Conservation (phyloP, 2,113 vertebrate species). For the Ceyx cyanopectus region DNA sequence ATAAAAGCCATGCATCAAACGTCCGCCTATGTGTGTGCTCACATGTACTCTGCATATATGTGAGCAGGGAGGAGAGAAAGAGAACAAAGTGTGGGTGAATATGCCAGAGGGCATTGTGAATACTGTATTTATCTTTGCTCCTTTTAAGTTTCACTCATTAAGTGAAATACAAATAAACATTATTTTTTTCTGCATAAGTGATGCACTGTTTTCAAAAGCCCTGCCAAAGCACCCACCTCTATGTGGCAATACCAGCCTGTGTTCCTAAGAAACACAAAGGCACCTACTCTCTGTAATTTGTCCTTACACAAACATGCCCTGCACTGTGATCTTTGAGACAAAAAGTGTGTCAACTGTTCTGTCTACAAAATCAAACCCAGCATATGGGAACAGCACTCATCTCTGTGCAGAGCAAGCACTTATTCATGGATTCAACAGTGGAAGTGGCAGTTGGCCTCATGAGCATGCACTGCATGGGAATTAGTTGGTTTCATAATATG, state of each 20-base stretch:
- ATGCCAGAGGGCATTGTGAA: slow-evolving; percentile 15
- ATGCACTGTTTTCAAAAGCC: background rate
- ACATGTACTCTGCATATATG: slow-evolving; percentile 63
- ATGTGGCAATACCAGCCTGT: background rate
- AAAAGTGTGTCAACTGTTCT: slow-evolving; percentile 66
- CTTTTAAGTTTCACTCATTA: slow-evolving; percentile 9
- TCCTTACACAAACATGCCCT: slow-evolving; percentile 54
- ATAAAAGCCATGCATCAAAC: slow-evolving; percentile 99
- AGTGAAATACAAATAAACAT: slow-evolving; percentile 30
- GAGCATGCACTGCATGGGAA: slow-evolving; percentile 73
- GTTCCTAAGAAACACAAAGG: slow-evolving; percentile 16
- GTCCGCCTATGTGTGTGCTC: slow-evolving; percentile 78
- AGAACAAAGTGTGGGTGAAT: slow-evolving; percentile 51
- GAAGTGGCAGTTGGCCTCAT: slow-evolving; percentile 75
- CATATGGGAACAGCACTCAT: slow-evolving; percentile 68
- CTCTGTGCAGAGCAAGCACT: slow-evolving; percentile 50
- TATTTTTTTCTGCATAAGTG: background rate
- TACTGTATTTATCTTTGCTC: slow-evolving; percentile 17
- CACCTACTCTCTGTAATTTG: slow-evolving; percentile 30
- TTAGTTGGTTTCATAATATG: slow-evolving; percentile 71
- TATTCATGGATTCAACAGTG: slow-evolving; percentile 64
- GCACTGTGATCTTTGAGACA: slow-evolving; percentile 62
- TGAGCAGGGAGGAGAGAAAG: slow-evolving; percentile 51
- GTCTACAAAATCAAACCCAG: slow-evolving; percentile 64
- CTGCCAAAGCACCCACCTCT: background rate